These are phyloP conservation scores for Melanostoma mellinum DNA, from an alignment of 2,888 invertebrate genomes.

Conservation along the genomic window DNA sequence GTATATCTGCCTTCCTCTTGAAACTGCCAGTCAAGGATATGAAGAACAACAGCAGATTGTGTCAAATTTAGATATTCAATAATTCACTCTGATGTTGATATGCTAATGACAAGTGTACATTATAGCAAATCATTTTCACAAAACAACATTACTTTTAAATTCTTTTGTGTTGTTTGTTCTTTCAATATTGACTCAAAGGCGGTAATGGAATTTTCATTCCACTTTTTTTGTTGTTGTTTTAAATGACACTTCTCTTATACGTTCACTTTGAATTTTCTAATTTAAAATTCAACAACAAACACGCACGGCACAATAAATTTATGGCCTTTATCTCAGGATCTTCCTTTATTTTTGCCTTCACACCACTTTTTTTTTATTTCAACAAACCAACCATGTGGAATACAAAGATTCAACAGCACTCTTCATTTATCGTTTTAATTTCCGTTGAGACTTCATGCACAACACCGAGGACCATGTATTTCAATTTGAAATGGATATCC, in stretches of 20 bases:
- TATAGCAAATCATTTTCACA: too few species aligned
- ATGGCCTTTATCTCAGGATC: background rate
- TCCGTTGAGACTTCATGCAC: conserved; percentile 7
- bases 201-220: too few species aligned
- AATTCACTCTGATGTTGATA: background rate
- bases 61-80: background rate
- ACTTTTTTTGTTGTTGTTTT: background rate
- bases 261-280: background rate
- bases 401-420: background rate
- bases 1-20: background rate
- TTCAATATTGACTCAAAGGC: background rate
- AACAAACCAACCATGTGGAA: background rate
- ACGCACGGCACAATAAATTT: background rate
- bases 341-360: background rate
- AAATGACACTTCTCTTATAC: background rate
- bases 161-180: background rate
- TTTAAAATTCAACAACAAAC: background rate
- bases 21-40: background rate
- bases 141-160: background rate
- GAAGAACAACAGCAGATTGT: background rate
- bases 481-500: conserved; percentile 10
- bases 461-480: conserved; percentile 3
- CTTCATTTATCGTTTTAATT: conserved; percentile 3
- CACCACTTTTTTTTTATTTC: background rate
- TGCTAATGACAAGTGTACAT: background rate